Base-by-base conservation (phyloP, 2,888 invertebrate species). In the Timandra comae region DNA sequence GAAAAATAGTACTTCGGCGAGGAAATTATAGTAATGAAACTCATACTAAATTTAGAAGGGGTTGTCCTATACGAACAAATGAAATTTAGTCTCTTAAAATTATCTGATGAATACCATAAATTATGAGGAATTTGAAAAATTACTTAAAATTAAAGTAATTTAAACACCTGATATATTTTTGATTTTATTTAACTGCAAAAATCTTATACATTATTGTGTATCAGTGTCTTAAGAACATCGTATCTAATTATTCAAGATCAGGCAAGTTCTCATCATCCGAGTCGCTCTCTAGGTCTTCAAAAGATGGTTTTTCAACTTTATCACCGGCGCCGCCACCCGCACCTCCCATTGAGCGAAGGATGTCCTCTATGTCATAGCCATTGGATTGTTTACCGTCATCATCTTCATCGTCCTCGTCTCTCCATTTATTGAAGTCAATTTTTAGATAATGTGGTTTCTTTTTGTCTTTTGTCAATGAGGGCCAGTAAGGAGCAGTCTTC, bases 361-460 rank as follows among this genome's bases (percentile, higher is more conserved):
- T 91, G 80, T 91, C 90, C 66, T 89, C 89, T 40, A 91, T 80
- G 62, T 91, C 90, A 31, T 80, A 49, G 35, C 58, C 82, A 33
- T 49, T 35, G 28, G 38, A 37, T 25, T 66, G 69, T 33, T 73
- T 84, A 36, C 63, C 70, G 28, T 49, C 68, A 36, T 71, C 89
- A 51, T 95, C 96, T 33, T 94, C 95, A 42, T 98, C 98, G 63
- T 96, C 96, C 79, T 99, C 98, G 84, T 98, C 98, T 81, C 91
- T 92, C 98, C 98, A 99, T 85, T 97, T 97, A 71, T 96, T 95
- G 74, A 99, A 99, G 72, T 99, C 98, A 57, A 97, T 93, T 87
- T 98, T 98, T 56, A 99, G 88, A 92, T 97, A 98, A 73, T 97
- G 97, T 56, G 92, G 91, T 85, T 98, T 98, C 75, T 91, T 92